Percentiles rank a stretch among this genome's conserved stretches.
Evolutionary conservation across 1,140 invertebrate genomes (phyloP).

Genomic region (Drosophila lini): DNA sequence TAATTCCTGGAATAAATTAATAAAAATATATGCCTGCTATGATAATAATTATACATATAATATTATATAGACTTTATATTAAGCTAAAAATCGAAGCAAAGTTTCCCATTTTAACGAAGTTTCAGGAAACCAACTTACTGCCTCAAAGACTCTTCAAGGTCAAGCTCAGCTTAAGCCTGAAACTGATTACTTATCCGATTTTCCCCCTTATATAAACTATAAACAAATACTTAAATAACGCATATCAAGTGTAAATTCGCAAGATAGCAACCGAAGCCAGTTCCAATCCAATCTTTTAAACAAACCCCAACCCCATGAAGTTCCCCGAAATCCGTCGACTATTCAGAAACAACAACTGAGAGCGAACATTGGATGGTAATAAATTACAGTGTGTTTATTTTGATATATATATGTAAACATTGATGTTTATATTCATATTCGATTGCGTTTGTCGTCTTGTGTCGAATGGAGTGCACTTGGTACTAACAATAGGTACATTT

Average conservation of each 20-base stretch:
- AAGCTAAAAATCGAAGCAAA: background rate
- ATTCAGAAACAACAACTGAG: constrained; percentile 1
- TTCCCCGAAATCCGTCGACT: background rate
- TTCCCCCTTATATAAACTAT: too few relatives aligned
- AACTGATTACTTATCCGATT: background rate
- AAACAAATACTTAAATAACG: background rate
- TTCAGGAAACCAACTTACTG: background rate
- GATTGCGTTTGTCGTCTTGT: constrained; percentile 32
- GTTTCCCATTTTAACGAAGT: background rate
- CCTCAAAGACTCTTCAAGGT: background rate
- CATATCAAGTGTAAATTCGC: constrained; percentile 5
- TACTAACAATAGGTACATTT: constrained; percentile 35
- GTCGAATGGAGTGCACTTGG: constrained; percentile 39
- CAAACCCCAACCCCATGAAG: background rate
- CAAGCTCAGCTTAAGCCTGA: background rate
- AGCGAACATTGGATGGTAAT: constrained; percentile 4
- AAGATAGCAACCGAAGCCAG: background rate
- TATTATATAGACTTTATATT: background rate
- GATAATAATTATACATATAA: too few relatives aligned
- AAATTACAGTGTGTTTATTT: constrained; percentile 22
- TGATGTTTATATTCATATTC: constrained; percentile 46
- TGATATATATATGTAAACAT: constrained; percentile 5
- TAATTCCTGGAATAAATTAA: too few relatives aligned
- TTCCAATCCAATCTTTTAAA: background rate
- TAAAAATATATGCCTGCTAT: too few relatives aligned